These are phyloP conservation scores for Epinephelus fuscoguttatus DNA, from an alignment of 2,113 vertebrate genomes.

Conservation along the genomic window DNA sequence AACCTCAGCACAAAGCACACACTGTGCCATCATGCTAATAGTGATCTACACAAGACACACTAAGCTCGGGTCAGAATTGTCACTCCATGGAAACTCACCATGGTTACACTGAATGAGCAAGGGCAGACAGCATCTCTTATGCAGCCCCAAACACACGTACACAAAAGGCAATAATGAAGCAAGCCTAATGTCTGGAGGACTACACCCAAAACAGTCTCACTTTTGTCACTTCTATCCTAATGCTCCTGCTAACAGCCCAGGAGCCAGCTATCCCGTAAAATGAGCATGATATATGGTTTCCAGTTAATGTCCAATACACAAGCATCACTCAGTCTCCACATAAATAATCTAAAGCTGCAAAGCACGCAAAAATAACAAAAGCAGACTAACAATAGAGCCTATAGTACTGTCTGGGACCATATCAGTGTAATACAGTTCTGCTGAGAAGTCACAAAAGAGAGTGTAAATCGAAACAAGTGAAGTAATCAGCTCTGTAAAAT, in stretches of 20 bases:
- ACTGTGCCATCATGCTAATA: conserved; percentile 68
- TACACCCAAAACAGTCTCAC: conserved; percentile 13
- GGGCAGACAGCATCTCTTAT: conserved; percentile 30
- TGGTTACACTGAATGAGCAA: conserved; percentile 56
- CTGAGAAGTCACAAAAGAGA: conserved; percentile 2
- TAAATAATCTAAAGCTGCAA: neutral
- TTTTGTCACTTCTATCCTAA: neutral
- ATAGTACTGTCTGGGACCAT: neutral
- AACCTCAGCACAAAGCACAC: conserved; percentile 72
- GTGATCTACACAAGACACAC: conserved; percentile 55
- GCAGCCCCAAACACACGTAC: conserved; percentile 4
- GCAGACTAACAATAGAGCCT: neutral
- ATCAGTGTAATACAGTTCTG: neutral
- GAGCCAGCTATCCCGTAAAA: neutral
- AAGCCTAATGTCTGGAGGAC: conserved; percentile 10
- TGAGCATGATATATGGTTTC: neutral
- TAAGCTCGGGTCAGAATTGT: conserved; percentile 50
- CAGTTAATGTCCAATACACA: conserved; percentile 5
- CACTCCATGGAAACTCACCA: conserved; percentile 72
- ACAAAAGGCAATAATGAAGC: conserved; percentile 13
- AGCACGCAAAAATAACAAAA: neutral
- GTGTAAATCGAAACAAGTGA: neutral
- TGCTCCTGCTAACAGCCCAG: neutral
- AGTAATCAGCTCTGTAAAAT: neutral
- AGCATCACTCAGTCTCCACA: neutral